Base-by-base conservation (phyloP, 2,888 invertebrate genomes). In the Caenorhabditis sp. region DNA sequence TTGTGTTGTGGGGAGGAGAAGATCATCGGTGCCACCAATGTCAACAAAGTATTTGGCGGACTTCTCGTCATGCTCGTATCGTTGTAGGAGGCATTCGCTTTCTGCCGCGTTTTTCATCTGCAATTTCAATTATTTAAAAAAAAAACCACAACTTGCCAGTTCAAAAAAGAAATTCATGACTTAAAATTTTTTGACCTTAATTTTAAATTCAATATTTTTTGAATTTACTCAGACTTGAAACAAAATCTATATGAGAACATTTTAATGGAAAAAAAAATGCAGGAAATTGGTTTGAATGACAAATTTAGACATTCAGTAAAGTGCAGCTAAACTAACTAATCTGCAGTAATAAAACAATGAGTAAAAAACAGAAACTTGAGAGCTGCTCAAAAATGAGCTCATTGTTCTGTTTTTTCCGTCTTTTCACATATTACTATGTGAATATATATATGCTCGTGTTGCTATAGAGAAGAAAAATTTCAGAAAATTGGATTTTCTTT, bases 61-160 rank as follows among this genome's bases (percentile, higher is more conserved):
- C 14, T 62, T 63, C 26, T 69, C 76, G 58, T 67, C 61, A 64
- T 70, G 70, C 60, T 72, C 71, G 58, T 72, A 67, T 21, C 61
- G 63, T 53, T 67, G 69, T 31, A 71, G 23, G 38, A 68, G 59
- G 1, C 52, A 59, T 59, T 68, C 71, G 66, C 67, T 76, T 61
- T 68, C 71, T 1, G 66, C 69, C 38, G 27, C 38, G 36, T 68
- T 65, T 61, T 71, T 68, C 69, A 68, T 69, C 66, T 71, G 58
- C 27, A 67, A 67, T 49, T 38, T n/a, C n/a, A n/a, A n/a, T n/a
- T n/a, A n/a, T n/a, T n/a, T n/a, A n/a, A 21, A 23, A n/a, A 59
- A 54, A 27, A 56, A n/a, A n/a, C n/a, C n/a, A n/a, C n/a, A n/a
- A n/a, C n/a, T n/a, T n/a, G n/a, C n/a, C n/a, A n/a, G n/a, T n/a